Evolutionary conservation across 2,888 invertebrate species (phyloP), one percentile per base, ranked within the genome.

Genomic region (Drepana falcataria): DNA sequence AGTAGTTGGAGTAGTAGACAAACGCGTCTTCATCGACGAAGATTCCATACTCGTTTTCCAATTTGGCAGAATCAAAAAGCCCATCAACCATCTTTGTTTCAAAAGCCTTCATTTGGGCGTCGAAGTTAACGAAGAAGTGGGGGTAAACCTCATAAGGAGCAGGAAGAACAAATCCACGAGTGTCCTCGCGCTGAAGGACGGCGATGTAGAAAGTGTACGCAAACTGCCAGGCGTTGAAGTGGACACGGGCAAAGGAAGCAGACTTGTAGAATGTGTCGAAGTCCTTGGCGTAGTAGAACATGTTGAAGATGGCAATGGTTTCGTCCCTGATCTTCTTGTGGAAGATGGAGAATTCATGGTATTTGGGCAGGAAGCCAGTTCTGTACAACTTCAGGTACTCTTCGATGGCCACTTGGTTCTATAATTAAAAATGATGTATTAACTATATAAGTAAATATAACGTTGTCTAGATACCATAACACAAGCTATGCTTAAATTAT

Each of bases 81-180:
- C 83, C 83, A 51, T 70, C 65, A 66, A 85, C 85, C 82, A 87
- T 85, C 68, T 92, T 92, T 51, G 80, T 78, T 51, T 81, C 68
- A 71, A 85, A 84, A 34, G 88, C 76, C 54, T 84, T 87, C 49
- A 77, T 67, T 65, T 94, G 82, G 7, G 92, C 87, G 48, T 94
- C 92, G 7, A 87, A 77, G 76, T 93, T 93, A 61, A 93, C 91
- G 87, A 93, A 95, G 63, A 92, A 91, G 73, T 94, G 91, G 0
- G 95, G 95, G 64, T 92, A 85, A 40, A 94, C 83, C 87, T 95
- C 95, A 68, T 95, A 94, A 21, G 93, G 87, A 2, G 94, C 93
- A 2, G 95, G 95, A 47, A 94, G 68, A 33, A 92, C 92, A 40
- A 95, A 76, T 54, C 92, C 91, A 51, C 83, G 79, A 54, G 92